Conservation (phyloP, 2,797 vertebrate species). For the Nyctalus aviator region DNA sequence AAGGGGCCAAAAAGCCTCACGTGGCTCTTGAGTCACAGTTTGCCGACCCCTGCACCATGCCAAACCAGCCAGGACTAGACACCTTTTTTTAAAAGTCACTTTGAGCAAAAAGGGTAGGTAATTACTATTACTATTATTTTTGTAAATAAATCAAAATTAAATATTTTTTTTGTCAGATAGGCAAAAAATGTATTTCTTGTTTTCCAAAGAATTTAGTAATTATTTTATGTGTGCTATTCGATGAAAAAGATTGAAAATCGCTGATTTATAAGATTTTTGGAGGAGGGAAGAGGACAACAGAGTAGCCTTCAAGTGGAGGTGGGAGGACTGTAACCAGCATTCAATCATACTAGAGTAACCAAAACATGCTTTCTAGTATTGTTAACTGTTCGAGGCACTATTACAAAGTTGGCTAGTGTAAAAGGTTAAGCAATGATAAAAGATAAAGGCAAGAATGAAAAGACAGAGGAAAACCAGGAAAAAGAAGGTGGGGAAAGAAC, state of each 20-base stretch:
- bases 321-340: not conserved
- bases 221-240: not conserved
- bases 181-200: not conserved
- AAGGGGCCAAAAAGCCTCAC: too few species aligned
- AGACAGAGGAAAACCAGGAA: not conserved
- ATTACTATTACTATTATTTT: not conserved
- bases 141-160: not conserved
- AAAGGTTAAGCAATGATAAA: not conserved
- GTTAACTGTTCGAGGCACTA: not conserved
- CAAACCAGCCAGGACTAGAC: too few species aligned
- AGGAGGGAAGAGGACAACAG: not conserved
- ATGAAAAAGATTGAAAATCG: not conserved
- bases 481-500: not conserved
- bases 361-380: not conserved
- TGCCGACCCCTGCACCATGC: too few species aligned
- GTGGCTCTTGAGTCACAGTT: too few species aligned
- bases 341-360: not conserved
- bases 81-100: not conserved
- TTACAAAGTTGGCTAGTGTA: not conserved
- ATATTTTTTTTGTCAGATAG: not conserved
- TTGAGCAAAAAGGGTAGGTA: not conserved
- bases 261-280: not conserved
- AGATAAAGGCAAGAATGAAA: not conserved
- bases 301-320: not conserved
- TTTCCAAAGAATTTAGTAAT: not conserved